Evolutionary conservation across 2,888 invertebrate species (phyloP), one percentile per base, ranked within the genome.

Genomic region (Eilema sororculum): DNA sequence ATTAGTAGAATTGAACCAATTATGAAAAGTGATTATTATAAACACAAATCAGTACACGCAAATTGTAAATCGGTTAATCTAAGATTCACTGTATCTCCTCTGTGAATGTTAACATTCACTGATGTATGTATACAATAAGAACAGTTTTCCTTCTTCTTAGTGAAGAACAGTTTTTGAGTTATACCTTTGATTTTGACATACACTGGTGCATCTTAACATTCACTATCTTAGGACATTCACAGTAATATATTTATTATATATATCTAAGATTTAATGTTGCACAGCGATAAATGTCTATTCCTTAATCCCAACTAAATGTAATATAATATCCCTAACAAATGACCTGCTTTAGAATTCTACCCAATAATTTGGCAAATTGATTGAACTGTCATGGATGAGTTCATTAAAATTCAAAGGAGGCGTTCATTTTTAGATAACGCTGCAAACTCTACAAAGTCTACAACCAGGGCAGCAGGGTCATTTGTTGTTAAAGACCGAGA

Each of bases 401-500:
- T 81, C 78, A 84, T 79, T 83, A 72, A 87, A 90, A 92, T 92
- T 93, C 90, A 92, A 92, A 89, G 82, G 74, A 89, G 87, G 91
- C 90, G 88, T 92, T 92, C 87, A 90, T 93, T 93, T 96, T 96
- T 97, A 98, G 97, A 97, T 98, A 95, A 98, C 98, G 87, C 96
- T 98, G 94, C 98, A 98, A 96, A 96, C 98, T 89, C 96, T 98
- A 87, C 98, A 98, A 93, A 97, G 97, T 90, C 96, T 98, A 82
- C 98, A 98, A 95, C 97, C 98, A 82, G 97, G 98, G 90, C 98
- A 98, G 92, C 98, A 98, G 93, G 98, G 98, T 91, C 96, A 96
- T 93, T 96, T 99, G 92, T 96, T 99, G 90, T 96, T 99, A 92
- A 99, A 99, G 96, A 99, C 99, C 89, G 99, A 99, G 96, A 99